These are phyloP conservation scores for Agonopterix alstromeriana DNA, from an alignment of 2,888 invertebrate genomes.

Conservation along the genomic window DNA sequence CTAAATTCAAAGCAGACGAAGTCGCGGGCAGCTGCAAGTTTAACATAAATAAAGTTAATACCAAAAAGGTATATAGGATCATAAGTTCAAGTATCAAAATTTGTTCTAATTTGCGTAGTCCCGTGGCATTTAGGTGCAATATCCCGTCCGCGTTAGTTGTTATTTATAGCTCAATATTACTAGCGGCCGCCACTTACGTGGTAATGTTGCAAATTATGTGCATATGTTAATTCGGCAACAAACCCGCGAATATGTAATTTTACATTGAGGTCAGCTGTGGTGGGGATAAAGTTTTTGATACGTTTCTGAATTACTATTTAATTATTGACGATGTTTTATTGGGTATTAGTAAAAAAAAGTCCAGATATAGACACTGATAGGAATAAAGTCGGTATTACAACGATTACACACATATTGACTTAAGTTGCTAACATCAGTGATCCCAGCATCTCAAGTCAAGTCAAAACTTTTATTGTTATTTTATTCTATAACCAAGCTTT, in stretches of 20 bases:
- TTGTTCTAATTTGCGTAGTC: background rate
- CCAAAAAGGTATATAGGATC: background rate
- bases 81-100: background rate
- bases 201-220: slow-evolving; percentile 18
- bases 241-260: slow-evolving; percentile 2
- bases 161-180: slow-evolving; percentile 21
- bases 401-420: too few species aligned
- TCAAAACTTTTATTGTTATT: too few species aligned
- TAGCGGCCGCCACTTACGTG: slow-evolving; percentile 11
- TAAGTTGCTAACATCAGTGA: too few species aligned
- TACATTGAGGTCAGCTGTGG: background rate
- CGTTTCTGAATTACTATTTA: too few species aligned
- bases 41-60: background rate
- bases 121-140: slow-evolving; percentile 5
- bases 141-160: slow-evolving; percentile 12
- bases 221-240: slow-evolving; percentile 17
- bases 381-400: too few species aligned
- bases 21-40: background rate
- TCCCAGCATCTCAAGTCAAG: too few species aligned
- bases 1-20: too few species aligned
- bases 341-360: too few species aligned
- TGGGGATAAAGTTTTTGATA: too few species aligned
- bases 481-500: too few species aligned
- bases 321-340: too few species aligned
- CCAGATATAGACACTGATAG: too few species aligned